phyloP scores from a whole-genome alignment of 2,797 vertebrate species.

The Borostomias antarcticus region DNA sequence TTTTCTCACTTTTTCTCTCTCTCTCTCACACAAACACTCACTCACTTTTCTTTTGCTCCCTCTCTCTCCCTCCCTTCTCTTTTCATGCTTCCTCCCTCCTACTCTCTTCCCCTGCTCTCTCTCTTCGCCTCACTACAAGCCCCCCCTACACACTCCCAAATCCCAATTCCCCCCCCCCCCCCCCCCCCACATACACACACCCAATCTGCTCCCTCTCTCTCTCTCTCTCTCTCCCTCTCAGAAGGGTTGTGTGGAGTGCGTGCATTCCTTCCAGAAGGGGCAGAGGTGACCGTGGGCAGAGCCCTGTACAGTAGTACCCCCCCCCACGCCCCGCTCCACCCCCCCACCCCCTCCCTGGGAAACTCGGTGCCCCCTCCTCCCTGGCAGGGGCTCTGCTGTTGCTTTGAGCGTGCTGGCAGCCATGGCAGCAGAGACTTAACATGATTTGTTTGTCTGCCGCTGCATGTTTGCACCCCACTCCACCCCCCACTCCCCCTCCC shows the following conservation, averaged over 20 bases:
- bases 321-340: neutral
- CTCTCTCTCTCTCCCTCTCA: slow-evolving; percentile 50
- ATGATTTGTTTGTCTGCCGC: slow-evolving; percentile 72
- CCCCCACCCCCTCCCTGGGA: slow-evolving; percentile 71
- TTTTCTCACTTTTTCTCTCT: slow-evolving; percentile 32
- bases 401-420: slow-evolving; percentile 66
- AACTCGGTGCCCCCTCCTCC: slow-evolving; percentile 65
- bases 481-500: slow-evolving; percentile 48
- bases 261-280: slow-evolving; percentile 82
- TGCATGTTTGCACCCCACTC: slow-evolving; percentile 60
- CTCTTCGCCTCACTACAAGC: neutral
- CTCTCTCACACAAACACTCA: too few species aligned
- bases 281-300: slow-evolving; percentile 70
- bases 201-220: too few species aligned
- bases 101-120: slow-evolving; percentile 48
- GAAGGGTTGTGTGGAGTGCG: slow-evolving; percentile 26
- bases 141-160: too few species aligned
- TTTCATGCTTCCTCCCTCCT: slow-evolving; percentile 58
- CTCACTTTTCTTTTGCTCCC: slow-evolving; percentile 58
- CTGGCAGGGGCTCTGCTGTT: slow-evolving; percentile 63
- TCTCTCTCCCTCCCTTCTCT: neutral
- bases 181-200: too few species aligned
- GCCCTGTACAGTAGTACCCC: neutral
- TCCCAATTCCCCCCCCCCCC: too few species aligned
- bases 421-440: slow-evolving; percentile 69